phyloP scores from a whole-genome alignment of 2,888 invertebrate species.

The Gymnosoma rotundatum region DNA sequence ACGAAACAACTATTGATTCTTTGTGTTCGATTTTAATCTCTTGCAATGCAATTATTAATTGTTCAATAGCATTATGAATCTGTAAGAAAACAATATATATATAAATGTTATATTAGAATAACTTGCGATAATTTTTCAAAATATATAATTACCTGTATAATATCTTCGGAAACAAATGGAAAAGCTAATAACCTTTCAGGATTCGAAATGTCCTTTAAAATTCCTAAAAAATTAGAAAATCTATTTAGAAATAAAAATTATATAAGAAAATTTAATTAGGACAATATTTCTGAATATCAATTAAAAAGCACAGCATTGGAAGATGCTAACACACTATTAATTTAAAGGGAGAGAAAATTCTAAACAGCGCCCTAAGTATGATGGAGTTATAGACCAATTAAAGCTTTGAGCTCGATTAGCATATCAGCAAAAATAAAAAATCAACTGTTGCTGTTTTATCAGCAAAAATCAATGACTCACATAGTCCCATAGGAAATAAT shows the following conservation, averaged over 20 bases:
- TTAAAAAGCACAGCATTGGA: too few relatives aligned
- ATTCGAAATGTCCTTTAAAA: slow-evolving; percentile 89
- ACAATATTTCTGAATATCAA: too few relatives aligned
- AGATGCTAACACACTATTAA: too few relatives aligned
- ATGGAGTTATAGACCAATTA: too few relatives aligned
- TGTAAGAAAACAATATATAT: slow-evolving; percentile 29
- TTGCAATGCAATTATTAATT: slow-evolving; percentile 30
- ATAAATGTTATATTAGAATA: too few relatives aligned
- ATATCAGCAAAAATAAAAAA: too few relatives aligned
- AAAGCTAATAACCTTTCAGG: slow-evolving; percentile 87
- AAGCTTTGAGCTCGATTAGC: too few relatives aligned
- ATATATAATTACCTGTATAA: slow-evolving; percentile 85
- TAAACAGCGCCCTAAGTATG: too few relatives aligned
- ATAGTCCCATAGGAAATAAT: too few relatives aligned
- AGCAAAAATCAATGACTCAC: too few relatives aligned
- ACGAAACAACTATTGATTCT: slow-evolving; percentile 91
- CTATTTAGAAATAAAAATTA: background rate
- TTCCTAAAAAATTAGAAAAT: slow-evolving; percentile 75
- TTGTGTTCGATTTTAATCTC: slow-evolving; percentile 55
- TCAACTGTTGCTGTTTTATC: too few relatives aligned
- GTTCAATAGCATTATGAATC: slow-evolving; percentile 84
- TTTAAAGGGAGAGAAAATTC: too few relatives aligned
- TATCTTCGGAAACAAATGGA: slow-evolving; percentile 86
- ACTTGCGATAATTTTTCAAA: background rate
- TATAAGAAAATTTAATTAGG: background rate